Evolutionary conservation across 2,797 vertebrate genomes (phyloP), one percentile per base, ranked within the genome.

Genomic region (Amphiprion clarkii): DNA sequence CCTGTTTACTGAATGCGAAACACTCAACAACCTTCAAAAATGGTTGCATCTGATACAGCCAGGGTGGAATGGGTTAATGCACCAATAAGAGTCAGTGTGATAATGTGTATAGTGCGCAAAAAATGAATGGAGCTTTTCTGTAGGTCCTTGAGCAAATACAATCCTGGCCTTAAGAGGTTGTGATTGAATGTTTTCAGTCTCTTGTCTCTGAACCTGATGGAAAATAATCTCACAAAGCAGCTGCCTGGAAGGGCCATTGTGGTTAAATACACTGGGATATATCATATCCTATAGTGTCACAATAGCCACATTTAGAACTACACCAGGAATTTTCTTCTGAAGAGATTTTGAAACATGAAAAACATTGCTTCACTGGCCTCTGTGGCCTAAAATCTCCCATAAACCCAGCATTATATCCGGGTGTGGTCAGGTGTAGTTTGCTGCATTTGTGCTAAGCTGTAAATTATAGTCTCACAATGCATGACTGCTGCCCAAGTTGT

Each of bases 151-250:
- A 51, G 46, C 13, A 9, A n/a, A 51, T 29, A 51, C 61, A 31
- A 71, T 63, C 27, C 46, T 55, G 29, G 21, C 51, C 11, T 46
- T 62, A 46, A 62, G 56, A 19, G 19, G 23, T 67, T 56, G 40
- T 57, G 14, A 48, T 55, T 49, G 39, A 55, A 61, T 61, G 5
- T 40, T 71, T 60, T 21, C 17, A 71, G 59, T 53, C 10, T 19
- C 31, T 55, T 59, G 66, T 63, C 36, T 39, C 36, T 39, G 9
- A 10, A 7, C 27, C 17, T 0, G 17, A 62, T 36, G n/a, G 4
- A 79, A 73, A 25, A 16, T 33, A 60, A 56, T 53, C 12, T 36
- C n/a, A 17, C 31, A 46, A 44, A 48, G 40, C 29, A 64, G 27
- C 36, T 11, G 46, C 39, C 59, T 58, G 4, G 27, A 67, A 25